Conservation (phyloP, 2,113 vertebrate genomes). For the Phyllostomus hastatus region DNA sequence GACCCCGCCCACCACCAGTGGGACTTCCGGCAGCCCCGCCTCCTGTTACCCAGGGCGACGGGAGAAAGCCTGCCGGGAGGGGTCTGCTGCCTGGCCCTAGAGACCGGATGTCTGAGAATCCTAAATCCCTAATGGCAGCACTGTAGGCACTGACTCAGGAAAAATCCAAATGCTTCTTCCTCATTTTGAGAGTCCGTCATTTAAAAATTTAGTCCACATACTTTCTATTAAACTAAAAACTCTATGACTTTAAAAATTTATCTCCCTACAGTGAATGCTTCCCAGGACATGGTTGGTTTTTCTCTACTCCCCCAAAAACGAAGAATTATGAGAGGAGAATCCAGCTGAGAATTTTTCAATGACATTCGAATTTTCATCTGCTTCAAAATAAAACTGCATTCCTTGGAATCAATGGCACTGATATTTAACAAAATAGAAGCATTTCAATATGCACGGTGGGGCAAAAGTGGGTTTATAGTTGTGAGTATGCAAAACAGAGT, state of each 20-base stretch:
- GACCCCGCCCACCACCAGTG: neutral
- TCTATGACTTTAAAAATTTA: neutral
- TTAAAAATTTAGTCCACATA: neutral
- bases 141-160: rapidly evolving
- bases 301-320: neutral
- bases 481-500: neutral
- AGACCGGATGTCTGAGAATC: neutral
- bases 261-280: neutral
- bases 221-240: neutral
- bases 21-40: neutral
- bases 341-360: neutral
- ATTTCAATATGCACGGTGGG: neutral
- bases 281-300: neutral
- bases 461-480: neutral
- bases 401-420: neutral
- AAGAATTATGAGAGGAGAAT: neutral
- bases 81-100: neutral
- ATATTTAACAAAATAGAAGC: neutral
- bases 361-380: neutral
- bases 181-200: neutral
- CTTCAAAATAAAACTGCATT: slow-evolving; percentile 3
- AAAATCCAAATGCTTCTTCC: neutral
- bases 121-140: neutral
- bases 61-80: neutral
- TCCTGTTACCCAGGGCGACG: neutral